Evolutionary conservation across 2,113 vertebrate genomes (phyloP).

Genomic region (Corythoichthys intestinalis): DNA sequence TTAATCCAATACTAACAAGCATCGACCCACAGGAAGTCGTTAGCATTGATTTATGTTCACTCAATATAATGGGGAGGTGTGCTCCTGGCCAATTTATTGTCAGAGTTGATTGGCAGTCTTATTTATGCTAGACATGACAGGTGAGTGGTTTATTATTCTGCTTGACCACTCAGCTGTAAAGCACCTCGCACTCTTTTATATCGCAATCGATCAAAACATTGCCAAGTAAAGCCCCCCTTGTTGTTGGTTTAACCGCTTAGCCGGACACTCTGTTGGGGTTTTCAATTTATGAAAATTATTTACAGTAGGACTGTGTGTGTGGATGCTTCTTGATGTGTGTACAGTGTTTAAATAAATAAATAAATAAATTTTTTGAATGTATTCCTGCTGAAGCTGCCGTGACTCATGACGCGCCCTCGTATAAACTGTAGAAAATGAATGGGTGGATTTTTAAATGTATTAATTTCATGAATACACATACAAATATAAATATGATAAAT

Average conservation of each 20-base stretch:
- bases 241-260: slow-evolving; percentile 14
- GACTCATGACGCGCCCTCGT: too few species aligned
- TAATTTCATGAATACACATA: too few species aligned
- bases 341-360: too few species aligned
- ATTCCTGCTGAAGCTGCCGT: too few species aligned
- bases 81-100: slow-evolving; percentile 54
- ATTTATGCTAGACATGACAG: slow-evolving; percentile 64
- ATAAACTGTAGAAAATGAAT: too few species aligned
- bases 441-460: too few species aligned
- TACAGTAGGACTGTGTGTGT: too few species aligned
- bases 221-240: slow-evolving; percentile 25
- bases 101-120: slow-evolving; percentile 56
- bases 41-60: slow-evolving; percentile 62
- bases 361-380: too few species aligned
- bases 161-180: slow-evolving; percentile 54
- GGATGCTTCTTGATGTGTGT: too few species aligned
- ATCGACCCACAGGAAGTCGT: slow-evolving; percentile 50
- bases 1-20: slow-evolving; percentile 64
- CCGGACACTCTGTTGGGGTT: background rate
- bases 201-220: slow-evolving; percentile 20
- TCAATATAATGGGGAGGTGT: slow-evolving; percentile 66
- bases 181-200: slow-evolving; percentile 31
- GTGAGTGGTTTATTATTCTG: slow-evolving; percentile 62
- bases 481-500: too few species aligned
- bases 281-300: too few species aligned